phyloP scores from a whole-genome alignment of 1,140 invertebrate genomes.

The Hylaeus anthracinus region DNA sequence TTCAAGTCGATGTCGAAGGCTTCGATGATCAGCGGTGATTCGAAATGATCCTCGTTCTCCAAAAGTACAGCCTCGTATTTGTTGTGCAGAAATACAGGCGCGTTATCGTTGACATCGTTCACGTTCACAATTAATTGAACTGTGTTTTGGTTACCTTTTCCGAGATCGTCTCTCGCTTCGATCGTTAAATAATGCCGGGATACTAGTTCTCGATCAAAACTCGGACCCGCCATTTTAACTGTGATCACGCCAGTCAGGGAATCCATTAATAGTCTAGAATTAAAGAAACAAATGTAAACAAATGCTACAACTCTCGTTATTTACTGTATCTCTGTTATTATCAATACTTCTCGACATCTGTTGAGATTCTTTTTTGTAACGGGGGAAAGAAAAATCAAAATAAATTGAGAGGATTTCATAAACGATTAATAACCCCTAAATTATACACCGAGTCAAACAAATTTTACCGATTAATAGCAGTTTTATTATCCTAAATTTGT shows the following conservation, averaged over 20 bases:
- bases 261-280: slow-evolving; percentile 89
- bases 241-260: slow-evolving; percentile 90
- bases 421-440: too few species aligned
- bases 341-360: too few species aligned
- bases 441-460: too few species aligned
- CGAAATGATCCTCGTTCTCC: slow-evolving; percentile 91
- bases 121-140: slow-evolving; percentile 92
- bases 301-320: not conserved
- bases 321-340: too few species aligned
- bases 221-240: slow-evolving; percentile 87
- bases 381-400: too few species aligned
- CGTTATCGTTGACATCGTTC: slow-evolving; percentile 94
- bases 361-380: too few species aligned
- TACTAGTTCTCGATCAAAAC: slow-evolving; percentile 93
- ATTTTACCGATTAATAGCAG: too few species aligned
- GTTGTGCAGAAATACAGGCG: slow-evolving; percentile 90
- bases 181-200: slow-evolving; percentile 94
- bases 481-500: too few species aligned
- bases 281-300: not conserved
- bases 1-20: slow-evolving; percentile 93
- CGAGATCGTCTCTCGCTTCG: slow-evolving; percentile 93
- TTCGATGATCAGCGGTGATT: slow-evolving; percentile 88
- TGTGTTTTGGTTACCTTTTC: slow-evolving; percentile 92
- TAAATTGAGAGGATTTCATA: too few species aligned
- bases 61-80: slow-evolving; percentile 91